Evolutionary conservation across 2,113 vertebrate genomes (phyloP).

Genomic region (Caracal caracal): DNA sequence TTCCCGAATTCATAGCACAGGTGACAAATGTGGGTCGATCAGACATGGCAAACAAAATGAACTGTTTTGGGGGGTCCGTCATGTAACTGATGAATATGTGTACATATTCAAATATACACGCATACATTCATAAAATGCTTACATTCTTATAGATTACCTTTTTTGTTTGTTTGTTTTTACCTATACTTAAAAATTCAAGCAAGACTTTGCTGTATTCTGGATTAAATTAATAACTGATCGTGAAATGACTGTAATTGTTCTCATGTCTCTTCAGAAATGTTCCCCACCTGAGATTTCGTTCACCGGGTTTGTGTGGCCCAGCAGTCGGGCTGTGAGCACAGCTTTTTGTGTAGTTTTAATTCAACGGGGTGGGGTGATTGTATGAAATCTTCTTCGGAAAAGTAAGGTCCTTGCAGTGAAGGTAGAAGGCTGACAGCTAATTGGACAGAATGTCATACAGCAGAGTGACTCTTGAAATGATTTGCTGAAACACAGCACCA

Average conservation of each 20-base stretch:
- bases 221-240: conserved; percentile 68
- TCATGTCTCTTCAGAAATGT: conserved; percentile 54
- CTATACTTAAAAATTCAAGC: conserved; percentile 2
- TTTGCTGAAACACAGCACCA: conserved; percentile 69
- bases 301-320: conserved; percentile 60
- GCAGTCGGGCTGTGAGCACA: conserved; percentile 48
- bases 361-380: conserved; percentile 69
- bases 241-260: conserved; percentile 70
- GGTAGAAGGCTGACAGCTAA: conserved; percentile 74
- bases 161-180: not conserved
- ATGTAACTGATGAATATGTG: not conserved
- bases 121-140: not conserved
- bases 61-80: not conserved
- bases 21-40: not conserved
- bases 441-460: conserved; percentile 63
- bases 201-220: conserved; percentile 48
- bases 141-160: not conserved
- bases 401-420: conserved; percentile 77
- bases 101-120: too few species aligned
- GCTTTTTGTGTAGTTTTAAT: conserved; percentile 58
- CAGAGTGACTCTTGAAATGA: conserved; percentile 65
- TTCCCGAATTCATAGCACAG: not conserved
- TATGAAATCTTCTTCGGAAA: conserved; percentile 70
- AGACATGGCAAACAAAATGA: not conserved
- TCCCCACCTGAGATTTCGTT: conserved; percentile 64